Percentiles rank a stretch among this genome's conserved stretches.
Conservation (phyloP, 2,113 vertebrate species). For the Axis porcinus region DNA sequence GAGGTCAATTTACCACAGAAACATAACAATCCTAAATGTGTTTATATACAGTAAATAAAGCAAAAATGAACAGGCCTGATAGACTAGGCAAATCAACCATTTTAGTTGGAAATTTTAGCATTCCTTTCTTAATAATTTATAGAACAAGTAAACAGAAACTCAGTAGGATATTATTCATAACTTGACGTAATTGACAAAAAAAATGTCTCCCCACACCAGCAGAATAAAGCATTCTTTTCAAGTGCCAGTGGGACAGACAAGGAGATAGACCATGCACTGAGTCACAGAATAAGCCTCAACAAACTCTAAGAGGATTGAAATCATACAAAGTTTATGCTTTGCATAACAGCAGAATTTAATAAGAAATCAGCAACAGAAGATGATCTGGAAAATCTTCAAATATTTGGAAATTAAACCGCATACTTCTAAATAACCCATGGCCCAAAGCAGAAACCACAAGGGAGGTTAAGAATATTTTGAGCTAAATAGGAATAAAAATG, state of each 20-base stretch:
- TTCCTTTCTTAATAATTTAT: neutral
- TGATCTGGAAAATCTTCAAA: constrained; percentile 18
- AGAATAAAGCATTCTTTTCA: neutral
- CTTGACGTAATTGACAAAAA: neutral
- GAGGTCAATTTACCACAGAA: neutral
- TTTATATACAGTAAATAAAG: neutral
- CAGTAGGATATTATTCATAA: neutral
- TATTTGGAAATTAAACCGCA: constrained; percentile 39
- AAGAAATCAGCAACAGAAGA: constrained; percentile 20
- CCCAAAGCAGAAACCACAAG: neutral
- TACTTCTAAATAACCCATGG: neutral
- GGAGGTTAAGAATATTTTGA: neutral
- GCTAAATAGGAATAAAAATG: neutral
- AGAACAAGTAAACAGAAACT: neutral
- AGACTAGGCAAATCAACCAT: neutral
- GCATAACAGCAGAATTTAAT: neutral
- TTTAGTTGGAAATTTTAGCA: neutral
- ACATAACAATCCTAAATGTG: neutral
- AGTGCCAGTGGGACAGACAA: too few species aligned
- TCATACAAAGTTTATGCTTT: neutral
- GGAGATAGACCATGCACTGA: neutral
- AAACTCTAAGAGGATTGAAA: neutral
- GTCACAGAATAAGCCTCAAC: neutral
- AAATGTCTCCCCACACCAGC: too few species aligned
- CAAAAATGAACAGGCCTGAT: neutral